Evolutionary conservation across 2,888 invertebrate genomes (phyloP).

Genomic region (Cataglyphis rosenhaueri): DNA sequence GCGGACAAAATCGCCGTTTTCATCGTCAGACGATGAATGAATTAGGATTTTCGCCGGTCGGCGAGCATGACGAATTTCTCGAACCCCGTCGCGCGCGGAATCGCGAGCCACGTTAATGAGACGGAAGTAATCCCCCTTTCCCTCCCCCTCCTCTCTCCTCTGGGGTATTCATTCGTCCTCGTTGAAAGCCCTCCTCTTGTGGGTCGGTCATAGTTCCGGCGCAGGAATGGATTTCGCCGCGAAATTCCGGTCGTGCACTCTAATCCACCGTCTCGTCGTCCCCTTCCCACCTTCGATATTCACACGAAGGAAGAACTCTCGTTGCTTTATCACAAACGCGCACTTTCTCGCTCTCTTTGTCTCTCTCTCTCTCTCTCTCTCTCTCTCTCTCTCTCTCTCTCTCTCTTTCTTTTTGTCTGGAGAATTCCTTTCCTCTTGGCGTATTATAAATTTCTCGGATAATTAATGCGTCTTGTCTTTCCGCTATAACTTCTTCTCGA

Average conservation of each 20-base stretch:
- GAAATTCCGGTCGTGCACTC: conserved; percentile 72
- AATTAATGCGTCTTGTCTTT: conserved; percentile 61
- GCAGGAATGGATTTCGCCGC: conserved; percentile 70
- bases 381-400: background rate
- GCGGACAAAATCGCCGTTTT: conserved; percentile 57
- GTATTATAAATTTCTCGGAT: conserved; percentile 66
- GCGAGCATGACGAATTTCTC: conserved; percentile 73
- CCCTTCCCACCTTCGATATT: conserved; percentile 66
- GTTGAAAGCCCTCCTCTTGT: conserved; percentile 68
- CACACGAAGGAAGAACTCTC: conserved; percentile 60
- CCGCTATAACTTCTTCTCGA: background rate
- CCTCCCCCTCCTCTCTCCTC: conserved; percentile 62
- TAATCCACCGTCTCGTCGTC: conserved; percentile 67
- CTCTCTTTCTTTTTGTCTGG: background rate
- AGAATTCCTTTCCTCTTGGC: conserved; percentile 58
- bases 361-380: background rate
- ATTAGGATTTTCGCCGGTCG: conserved; percentile 69
- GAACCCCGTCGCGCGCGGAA: conserved; percentile 64
- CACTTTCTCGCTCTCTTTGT: conserved; percentile 11
- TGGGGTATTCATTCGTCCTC: conserved; percentile 73
- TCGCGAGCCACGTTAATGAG: conserved; percentile 74
- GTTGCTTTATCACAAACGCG: conserved; percentile 59
- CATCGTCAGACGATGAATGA: conserved; percentile 60
- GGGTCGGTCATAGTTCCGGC: conserved; percentile 73
- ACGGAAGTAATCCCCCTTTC: conserved; percentile 76